Evolutionary conservation across 2,113 vertebrate genomes (phyloP), one percentile per base, ranked within the genome.

Genomic region (Cyprichromis sp.): DNA sequence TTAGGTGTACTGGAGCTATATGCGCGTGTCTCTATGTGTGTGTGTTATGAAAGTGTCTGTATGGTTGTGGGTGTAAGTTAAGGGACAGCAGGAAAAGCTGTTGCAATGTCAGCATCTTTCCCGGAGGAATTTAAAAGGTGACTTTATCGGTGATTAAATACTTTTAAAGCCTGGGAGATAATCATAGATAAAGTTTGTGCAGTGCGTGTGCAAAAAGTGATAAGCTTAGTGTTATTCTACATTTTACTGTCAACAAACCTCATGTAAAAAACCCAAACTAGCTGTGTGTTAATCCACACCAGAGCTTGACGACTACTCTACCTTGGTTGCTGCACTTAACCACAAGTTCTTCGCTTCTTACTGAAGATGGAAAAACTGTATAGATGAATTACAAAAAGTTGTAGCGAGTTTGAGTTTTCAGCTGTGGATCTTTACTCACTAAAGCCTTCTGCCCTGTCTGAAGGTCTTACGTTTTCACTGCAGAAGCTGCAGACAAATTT

Each of bases 131-230:
- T 86, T 73, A 29, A 84, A 78, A 52, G 21, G 19, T 26, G 50
- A 68, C 16, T 81, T 84, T 68, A 80, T 86, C 73, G 81, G 73
- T 81, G 85, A 82, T 86, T 85, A 71, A 36, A 85, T 87, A 81
- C 40, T 66, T 42, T 26, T 47, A 63, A 80, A 66, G 52, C 61
- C 40, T 85, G 82, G 54, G 4, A 76, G 84, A 90, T 85, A 68
- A 50, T 83, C 63, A 47, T 31, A 81, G 80, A 81, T 81, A 66
- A 31, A 2, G 1, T 52, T 86, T 88, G 76, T 45, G 79, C 78
- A 63, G 78, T 83, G 73, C 19, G 31, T 66, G 78, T 63, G 26
- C 82, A 52, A 66, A 78, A 50, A 80, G 38, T 76, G 84, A 87
- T 88, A 82, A 86, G 31, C n/a, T 36, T 63, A 26, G n/a, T 50